These are phyloP conservation scores for Paradisaea rubra DNA, from an alignment of 2,113 vertebrate species.

Conservation along the genomic window DNA sequence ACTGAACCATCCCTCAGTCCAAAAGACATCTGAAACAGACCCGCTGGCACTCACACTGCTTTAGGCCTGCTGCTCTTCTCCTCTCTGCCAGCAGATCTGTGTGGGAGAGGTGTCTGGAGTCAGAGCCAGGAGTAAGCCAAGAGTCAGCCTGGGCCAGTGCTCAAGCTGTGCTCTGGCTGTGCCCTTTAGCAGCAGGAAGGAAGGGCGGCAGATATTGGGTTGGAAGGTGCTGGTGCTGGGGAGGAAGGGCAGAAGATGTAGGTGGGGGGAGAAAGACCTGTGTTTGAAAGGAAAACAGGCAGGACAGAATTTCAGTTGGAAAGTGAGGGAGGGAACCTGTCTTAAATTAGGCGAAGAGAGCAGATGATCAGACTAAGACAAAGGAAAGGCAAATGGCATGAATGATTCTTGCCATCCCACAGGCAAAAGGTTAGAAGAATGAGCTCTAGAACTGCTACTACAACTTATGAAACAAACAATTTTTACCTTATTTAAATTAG, in stretches of 20 bases:
- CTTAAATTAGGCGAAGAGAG: not conserved
- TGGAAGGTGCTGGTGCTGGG: not conserved
- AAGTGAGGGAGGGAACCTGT: not conserved
- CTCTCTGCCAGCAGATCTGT: not conserved
- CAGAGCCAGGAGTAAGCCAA: not conserved
- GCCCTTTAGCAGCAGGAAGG: not conserved
- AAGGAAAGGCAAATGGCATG: not conserved
- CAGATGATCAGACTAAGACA: not conserved
- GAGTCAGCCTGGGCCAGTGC: not conserved
- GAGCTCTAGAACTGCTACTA: not conserved
- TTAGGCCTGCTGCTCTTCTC: not conserved
- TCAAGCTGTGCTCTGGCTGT: not conserved
- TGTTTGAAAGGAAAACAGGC: not conserved
- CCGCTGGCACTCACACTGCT: fast-evolving
- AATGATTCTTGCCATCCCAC: not conserved
- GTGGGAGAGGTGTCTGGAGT: not conserved
- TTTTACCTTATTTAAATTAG: not conserved
- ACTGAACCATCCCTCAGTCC: not conserved
- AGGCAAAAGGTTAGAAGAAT: not conserved
- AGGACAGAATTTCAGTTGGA: not conserved
- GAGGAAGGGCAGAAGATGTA: not conserved
- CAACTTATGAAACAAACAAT: not conserved
- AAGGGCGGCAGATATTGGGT: not conserved
- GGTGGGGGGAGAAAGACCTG: not conserved
- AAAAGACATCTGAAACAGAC: not conserved